These are phyloP conservation scores for Lepilemur ruficaudatus DNA, from an alignment of 2,797 vertebrate genomes.

Conservation along the genomic window DNA sequence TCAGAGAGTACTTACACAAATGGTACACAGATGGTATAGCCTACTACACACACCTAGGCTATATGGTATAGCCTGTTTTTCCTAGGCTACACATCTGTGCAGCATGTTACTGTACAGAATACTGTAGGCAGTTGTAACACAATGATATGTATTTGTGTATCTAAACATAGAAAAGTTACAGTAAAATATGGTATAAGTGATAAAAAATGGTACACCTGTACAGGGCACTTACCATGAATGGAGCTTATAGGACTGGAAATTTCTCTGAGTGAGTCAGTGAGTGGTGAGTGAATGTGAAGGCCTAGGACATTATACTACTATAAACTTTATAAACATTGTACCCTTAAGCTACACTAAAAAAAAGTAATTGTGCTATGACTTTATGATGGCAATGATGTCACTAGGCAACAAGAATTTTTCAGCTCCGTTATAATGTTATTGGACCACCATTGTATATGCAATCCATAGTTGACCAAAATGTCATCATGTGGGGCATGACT, in stretches of 20 bases:
- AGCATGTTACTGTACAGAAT: not conserved
- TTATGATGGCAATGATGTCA: not conserved
- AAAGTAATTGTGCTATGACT: not conserved
- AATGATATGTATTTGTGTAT: not conserved
- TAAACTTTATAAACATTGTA: not conserved
- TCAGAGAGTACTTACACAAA: not conserved
- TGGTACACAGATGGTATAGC: not conserved
- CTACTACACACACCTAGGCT: not conserved
- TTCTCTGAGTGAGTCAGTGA: not conserved
- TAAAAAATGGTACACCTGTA: not conserved
- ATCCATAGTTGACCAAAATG: not conserved
- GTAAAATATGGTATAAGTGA: not conserved
- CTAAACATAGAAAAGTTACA: not conserved
- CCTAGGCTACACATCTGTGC: too few relatives aligned
- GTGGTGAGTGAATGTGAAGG: not conserved
- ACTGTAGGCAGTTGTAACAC: not conserved
- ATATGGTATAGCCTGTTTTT: not conserved
- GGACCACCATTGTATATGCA: not conserved
- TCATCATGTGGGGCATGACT: not conserved
- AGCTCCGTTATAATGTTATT: not conserved
- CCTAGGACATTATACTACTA: not conserved
- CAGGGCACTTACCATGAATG: not conserved
- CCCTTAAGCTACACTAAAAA: not conserved
- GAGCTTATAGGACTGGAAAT: not conserved
- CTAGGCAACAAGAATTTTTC: not conserved